Evolutionary conservation across 2,888 invertebrate genomes (phyloP), one percentile per base, ranked within the genome.

Genomic region (Agriopis marginaria): DNA sequence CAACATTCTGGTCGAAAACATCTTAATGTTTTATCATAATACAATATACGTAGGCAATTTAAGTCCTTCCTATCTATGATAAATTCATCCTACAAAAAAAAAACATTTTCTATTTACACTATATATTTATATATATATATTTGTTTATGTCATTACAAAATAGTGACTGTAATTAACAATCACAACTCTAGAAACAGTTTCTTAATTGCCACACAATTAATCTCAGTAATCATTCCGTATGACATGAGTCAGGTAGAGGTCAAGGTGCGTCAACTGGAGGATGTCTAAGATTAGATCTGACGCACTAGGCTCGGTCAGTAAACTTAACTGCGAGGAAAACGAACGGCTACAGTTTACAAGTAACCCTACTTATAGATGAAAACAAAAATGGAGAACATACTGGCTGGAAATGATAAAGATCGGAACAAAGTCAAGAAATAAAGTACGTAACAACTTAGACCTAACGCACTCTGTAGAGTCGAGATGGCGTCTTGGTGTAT

Each of bases 201-300:
- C 51, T 14, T 81, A 79, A 82, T 81, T 77, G 73, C 66, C 64
- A 69, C 74, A 76, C 68, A 79, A 82, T 79, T 83, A 77, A 74
- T 58, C 67, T 53, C 54, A 55, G 74, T 65, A 68, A 74, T 75
- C 63, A 74, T 71, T 63, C 58, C 32, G 54, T 51, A 55, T 75
- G 71, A 60, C 74, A 76, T 86, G 86, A 88, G 80, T 87, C 87
- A 86, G 83, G 82, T 85, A 73, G 83, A 85, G 87, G 86, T 89
- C 89, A 87, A 82, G 82, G 83, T 82, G 82, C 82, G 85, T 86
- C 85, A 83, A 76, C 62, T 61, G 59, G 59, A 65, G 74, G 80
- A 83, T 80, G 71, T 79, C 87, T 86, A 89, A 90, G 89, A 90
- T 91, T 91, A 91, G 89, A 82, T 74, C 73, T 91, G 91, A 92